Percentiles rank a stretch among this genome's conserved stretches.
These are phyloP conservation scores for Papilio gigon DNA, from an alignment of 2,888 invertebrate species.

Conservation along the genomic window DNA sequence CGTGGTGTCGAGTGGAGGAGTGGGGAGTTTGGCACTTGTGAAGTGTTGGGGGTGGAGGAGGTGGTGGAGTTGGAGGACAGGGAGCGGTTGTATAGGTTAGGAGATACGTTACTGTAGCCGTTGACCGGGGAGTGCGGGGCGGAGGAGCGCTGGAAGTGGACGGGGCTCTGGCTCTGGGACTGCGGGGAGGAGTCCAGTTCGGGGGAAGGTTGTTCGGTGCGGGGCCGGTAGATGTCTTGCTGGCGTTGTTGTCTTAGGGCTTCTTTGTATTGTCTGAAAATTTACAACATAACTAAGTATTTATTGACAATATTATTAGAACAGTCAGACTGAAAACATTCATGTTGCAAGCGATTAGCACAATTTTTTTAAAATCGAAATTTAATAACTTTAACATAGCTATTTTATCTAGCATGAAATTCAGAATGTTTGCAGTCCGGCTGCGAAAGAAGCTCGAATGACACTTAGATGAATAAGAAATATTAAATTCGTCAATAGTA, in stretches of 20 bases:
- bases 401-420: not conserved
- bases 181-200: constrained; percentile 81
- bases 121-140: constrained; percentile 79
- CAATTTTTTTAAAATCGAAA: not conserved
- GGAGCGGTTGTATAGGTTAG: constrained; percentile 66
- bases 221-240: constrained; percentile 89
- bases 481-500: constrained; percentile 16
- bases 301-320: not conserved
- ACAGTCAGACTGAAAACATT: constrained; percentile 30
- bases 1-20: constrained; percentile 77
- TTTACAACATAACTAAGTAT: constrained; percentile 38
- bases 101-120: constrained; percentile 83
- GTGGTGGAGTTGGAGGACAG: constrained; percentile 64
- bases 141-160: constrained; percentile 72
- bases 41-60: constrained; percentile 63
- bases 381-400: not conserved
- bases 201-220: constrained; percentile 83
- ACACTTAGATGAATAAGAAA: constrained; percentile 42
- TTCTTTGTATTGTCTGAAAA: constrained; percentile 92
- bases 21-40: constrained; percentile 74
- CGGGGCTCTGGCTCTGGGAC: constrained; percentile 78
- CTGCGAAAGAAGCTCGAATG: constrained; percentile 34
- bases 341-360: not conserved
- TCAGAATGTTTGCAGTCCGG: constrained; percentile 29
- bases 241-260: constrained; percentile 92